phyloP scores from a whole-genome alignment of 2,113 vertebrate genomes.

The Tragulus kanchil region DNA sequence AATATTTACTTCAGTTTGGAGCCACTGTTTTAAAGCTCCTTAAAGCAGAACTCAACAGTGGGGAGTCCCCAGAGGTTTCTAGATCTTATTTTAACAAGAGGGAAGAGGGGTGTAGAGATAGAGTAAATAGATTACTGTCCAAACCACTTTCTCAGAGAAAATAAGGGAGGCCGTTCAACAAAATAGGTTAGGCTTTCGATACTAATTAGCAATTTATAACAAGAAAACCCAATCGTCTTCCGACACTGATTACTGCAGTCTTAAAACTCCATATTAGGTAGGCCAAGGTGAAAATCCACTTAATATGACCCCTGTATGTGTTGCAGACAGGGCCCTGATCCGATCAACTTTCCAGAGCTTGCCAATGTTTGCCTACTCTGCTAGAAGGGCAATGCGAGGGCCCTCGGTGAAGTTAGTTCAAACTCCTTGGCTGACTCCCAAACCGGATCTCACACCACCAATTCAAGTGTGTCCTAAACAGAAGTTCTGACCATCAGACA shows the following conservation, averaged over 20 bases:
- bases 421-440: not conserved
- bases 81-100: constrained; percentile 73
- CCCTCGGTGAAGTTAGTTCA: too few species aligned
- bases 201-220: constrained; percentile 67
- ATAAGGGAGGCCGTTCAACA: constrained; percentile 49
- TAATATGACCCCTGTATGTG: not conserved
- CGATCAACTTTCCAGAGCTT: not conserved
- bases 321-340: constrained; percentile 19
- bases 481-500: not conserved
- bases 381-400: not conserved
- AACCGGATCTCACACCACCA: not conserved
- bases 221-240: constrained; percentile 47
- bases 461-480: not conserved
- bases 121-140: constrained; percentile 76
- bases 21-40: constrained; percentile 82
- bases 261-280: constrained; percentile 61
- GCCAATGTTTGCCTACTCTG: not conserved
- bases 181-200: constrained; percentile 55
- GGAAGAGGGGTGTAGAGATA: constrained; percentile 34
- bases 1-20: constrained; percentile 89
- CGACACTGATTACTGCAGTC: constrained; percentile 57
- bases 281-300: constrained; percentile 54
- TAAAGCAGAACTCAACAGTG: constrained; percentile 76
- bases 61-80: constrained; percentile 45
- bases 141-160: constrained; percentile 75